A percentile compares a stretch with the other conserved stretches of the same genome.
phyloP scores from a whole-genome alignment of 2,797 vertebrate genomes.

The Eutrigla gurnardus region DNA sequence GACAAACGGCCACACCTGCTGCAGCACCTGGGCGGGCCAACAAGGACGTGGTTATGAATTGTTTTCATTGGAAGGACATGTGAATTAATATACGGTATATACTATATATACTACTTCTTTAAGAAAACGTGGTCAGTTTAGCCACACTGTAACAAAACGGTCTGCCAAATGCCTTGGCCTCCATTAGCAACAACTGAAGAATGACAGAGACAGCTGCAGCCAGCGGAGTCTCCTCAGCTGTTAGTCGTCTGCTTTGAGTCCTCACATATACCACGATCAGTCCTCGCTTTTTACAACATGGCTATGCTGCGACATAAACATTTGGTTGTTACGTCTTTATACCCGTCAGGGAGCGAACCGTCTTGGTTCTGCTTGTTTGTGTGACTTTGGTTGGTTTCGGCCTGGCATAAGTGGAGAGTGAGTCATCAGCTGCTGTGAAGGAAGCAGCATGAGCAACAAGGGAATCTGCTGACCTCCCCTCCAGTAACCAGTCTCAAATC shows the following conservation, averaged over 20 bases:
- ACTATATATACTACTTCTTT: too few species aligned
- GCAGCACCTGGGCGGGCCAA: constrained; percentile 84
- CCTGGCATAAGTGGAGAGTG: constrained; percentile 68
- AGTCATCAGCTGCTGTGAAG: constrained; percentile 72
- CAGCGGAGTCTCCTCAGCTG: constrained; percentile 50
- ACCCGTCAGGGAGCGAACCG: constrained; percentile 14
- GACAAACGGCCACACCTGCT: constrained; percentile 94
- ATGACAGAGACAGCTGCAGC: constrained; percentile 53
- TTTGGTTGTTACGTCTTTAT: background rate
- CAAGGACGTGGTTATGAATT: background rate
- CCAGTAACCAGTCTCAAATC: constrained; percentile 47
- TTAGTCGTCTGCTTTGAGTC: constrained; percentile 20
- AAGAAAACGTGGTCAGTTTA: constrained; percentile 15
- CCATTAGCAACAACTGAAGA: constrained; percentile 29
- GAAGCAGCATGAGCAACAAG: constrained; percentile 37
- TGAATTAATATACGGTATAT: background rate
- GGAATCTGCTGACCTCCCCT: constrained; percentile 70
- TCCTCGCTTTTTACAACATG: constrained; percentile 17
- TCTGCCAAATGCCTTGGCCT: constrained; percentile 30
- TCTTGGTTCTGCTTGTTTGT: constrained; percentile 34
- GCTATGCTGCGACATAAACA: constrained; percentile 18
- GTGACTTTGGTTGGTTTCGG: constrained; percentile 51
- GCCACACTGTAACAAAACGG: constrained; percentile 18
- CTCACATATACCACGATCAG: background rate
- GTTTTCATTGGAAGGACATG: background rate